Base-by-base conservation (phyloP, 2,797 vertebrate genomes). In the Spatula clypeata region DNA sequence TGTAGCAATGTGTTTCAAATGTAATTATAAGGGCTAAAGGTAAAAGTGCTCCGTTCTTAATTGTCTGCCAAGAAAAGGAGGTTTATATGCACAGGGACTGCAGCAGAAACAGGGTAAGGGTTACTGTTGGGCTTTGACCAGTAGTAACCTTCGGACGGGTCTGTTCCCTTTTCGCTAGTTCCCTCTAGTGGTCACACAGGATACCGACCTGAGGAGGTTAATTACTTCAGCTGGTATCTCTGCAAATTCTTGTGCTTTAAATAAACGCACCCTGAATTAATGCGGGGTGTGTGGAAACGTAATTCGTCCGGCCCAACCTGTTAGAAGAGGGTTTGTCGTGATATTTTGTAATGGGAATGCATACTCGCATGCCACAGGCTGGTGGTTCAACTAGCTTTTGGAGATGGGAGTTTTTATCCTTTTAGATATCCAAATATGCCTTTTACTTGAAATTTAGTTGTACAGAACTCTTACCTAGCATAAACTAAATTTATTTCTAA, bases 51-150 rank as follows among this genome's bases (percentile, higher is more conserved):
- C 45, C 58, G 66, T 4, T 88, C 58, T 55, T 72, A 92, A 57
- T 79, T 62, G 77, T 89, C 49, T 73, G n/a, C 64, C 60, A 53
- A 32, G 67, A 32, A 82, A 74, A 76, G 42, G 57, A 93, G 80
- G 45, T 72, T 92, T 93, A 36, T 51, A 0, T 18, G 88, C 47
- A 1, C 9, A 15, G 84, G 18, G 67, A 14, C 45, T 75, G 80
- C 42, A 55, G 92, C 79, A 85, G 77, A 93, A 89, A 61, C 73
- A 84, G 84, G 66, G 20, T 86, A 75, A 85, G 95, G 98, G 98
- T 98, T 98, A 98, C 95, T 98, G 11, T 88, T 98, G 98, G 96
- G 86, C 96, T 98, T 97, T 99, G 98, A 98, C 98, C 98, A 94
- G 27, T 67, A 98, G 97, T 99, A 98, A 99, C 98, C 98, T 96